Conservation (phyloP, 2,888 invertebrate species). For the Acronicta alni region DNA sequence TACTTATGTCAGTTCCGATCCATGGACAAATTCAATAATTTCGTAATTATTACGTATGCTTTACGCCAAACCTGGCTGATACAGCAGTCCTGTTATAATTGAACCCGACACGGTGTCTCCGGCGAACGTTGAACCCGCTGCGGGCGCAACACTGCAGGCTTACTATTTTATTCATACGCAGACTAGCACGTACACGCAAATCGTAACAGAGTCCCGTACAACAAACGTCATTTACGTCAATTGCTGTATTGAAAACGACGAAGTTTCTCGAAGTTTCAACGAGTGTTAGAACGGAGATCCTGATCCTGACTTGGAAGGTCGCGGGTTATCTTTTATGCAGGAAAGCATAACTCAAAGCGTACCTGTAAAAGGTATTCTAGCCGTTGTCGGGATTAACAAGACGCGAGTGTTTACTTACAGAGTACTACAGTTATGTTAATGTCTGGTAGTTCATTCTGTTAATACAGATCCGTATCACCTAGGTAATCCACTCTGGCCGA, state of each 20-base stretch:
- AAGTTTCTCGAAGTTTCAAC: too few relatives aligned
- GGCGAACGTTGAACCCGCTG: constrained; percentile 61
- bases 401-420: neutral
- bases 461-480: constrained; percentile 15
- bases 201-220: neutral
- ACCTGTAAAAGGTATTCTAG: constrained; percentile 12
- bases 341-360: constrained; percentile 10
- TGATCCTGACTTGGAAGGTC: neutral
- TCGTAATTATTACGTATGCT: constrained; percentile 39
- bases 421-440: too few relatives aligned
- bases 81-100: constrained; percentile 63
- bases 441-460: too few relatives aligned
- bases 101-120: constrained; percentile 54
- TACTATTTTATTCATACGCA: constrained; percentile 36
- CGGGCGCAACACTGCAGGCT: constrained; percentile 34
- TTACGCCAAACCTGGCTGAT: constrained; percentile 54
- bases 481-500: neutral
- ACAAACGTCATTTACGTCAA: neutral
- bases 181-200: constrained; percentile 19
- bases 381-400: neutral
- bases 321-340: constrained; percentile 1
- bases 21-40: constrained; percentile 4
- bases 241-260: constrained; percentile 1
- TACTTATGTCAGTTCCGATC: neutral
- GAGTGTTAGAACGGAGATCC: neutral